A percentile compares a stretch with the other conserved stretches of the same genome.
Conservation (phyloP, 2,797 vertebrate species). For the Betta splendens region DNA sequence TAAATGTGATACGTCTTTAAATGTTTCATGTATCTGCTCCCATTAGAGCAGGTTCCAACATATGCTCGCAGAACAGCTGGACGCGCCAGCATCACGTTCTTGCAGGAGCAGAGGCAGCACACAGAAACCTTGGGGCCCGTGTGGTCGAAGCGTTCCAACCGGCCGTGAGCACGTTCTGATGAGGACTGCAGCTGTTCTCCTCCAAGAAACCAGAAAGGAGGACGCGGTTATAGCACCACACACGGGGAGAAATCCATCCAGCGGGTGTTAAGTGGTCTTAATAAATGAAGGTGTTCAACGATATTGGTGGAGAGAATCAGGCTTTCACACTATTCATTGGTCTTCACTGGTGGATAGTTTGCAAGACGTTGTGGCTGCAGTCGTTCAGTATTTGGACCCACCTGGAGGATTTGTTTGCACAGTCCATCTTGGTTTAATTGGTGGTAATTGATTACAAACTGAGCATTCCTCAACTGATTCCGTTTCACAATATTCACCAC, state of each 20-base stretch:
- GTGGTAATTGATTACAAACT: neutral
- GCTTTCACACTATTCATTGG: neutral
- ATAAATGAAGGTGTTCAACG: neutral
- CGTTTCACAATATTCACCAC: slow-evolving; percentile 27
- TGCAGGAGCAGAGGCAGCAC: neutral
- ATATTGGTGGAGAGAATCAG: neutral
- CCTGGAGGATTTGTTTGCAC: neutral
- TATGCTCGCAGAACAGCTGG: neutral
- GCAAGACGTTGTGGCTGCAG: neutral
- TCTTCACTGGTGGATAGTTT: neutral
- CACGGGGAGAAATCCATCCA: neutral
- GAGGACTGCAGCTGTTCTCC: neutral
- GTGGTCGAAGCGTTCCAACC: neutral
- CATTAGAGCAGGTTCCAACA: neutral
- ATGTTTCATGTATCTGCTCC: no score
- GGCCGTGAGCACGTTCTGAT: neutral
- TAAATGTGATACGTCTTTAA: no score
- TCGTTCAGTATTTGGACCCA: neutral
- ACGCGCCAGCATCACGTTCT: neutral
- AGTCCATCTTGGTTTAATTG: neutral
- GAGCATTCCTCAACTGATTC: neutral
- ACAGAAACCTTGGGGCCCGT: neutral
- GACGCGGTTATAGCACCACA: neutral
- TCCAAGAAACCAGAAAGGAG: neutral
- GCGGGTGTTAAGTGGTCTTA: neutral